These are phyloP conservation scores for Fundulus diaphanus DNA, from an alignment of 2,797 vertebrate species.

Conservation along the genomic window DNA sequence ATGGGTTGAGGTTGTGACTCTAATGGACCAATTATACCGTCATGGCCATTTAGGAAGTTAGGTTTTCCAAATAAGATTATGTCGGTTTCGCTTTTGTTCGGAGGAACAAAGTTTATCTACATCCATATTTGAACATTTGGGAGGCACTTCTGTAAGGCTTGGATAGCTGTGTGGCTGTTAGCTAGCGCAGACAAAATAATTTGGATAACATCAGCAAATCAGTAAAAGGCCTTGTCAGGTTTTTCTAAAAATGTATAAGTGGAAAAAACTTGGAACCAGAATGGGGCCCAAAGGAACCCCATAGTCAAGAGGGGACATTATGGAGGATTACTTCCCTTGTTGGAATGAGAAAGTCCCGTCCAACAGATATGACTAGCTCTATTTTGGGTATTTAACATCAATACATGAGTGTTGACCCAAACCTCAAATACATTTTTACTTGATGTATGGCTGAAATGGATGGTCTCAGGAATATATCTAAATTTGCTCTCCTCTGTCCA, in stretches of 20 bases:
- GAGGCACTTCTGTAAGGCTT: background rate
- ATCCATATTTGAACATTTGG: background rate
- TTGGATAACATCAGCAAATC: background rate
- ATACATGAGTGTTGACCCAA: background rate
- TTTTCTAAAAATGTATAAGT: background rate
- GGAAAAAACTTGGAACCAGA: background rate
- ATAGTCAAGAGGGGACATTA: background rate
- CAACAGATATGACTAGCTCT: background rate
- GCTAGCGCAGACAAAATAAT: background rate
- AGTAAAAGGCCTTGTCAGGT: background rate
- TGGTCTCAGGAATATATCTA: background rate
- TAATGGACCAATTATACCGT: background rate
- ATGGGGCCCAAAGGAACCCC: background rate
- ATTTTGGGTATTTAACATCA: background rate
- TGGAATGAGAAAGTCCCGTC: background rate
- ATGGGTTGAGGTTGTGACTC: background rate
- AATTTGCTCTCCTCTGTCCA: background rate
- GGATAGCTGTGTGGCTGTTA: background rate
- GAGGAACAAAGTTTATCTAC: background rate
- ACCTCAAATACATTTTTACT: background rate
- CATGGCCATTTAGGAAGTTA: background rate
- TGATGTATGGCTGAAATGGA: background rate
- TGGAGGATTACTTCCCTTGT: background rate
- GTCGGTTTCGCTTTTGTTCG: background rate
- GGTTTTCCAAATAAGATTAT: conserved; percentile 2